Conservation (phyloP, 2,797 vertebrate genomes). For the Anniella stebbinsi region DNA sequence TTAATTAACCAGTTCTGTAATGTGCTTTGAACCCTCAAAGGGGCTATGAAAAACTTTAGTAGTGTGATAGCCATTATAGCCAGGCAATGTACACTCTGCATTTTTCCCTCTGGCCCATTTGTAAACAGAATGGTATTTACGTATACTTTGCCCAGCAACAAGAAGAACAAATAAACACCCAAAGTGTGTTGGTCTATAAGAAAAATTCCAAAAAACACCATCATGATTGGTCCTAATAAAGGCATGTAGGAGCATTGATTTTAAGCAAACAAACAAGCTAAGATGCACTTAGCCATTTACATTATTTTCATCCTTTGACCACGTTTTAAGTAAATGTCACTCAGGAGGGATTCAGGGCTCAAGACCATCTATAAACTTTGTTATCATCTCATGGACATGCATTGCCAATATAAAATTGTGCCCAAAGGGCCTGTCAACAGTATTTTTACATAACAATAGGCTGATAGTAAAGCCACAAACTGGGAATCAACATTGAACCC, state of each 20-base stretch:
- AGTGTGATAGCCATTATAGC: too few relatives aligned
- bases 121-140: not conserved
- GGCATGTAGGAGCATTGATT: not conserved
- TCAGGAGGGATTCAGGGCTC: constrained; percentile 24
- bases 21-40: not conserved
- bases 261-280: not conserved
- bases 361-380: constrained; percentile 25
- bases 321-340: constrained; percentile 32
- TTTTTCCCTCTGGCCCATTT: not conserved
- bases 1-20: not conserved
- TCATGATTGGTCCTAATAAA: not conserved
- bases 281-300: not conserved
- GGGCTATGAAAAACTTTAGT: not conserved
- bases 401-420: constrained; percentile 4
- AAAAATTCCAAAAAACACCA: not conserved
- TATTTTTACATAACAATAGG: constrained; percentile 27
- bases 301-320: not conserved
- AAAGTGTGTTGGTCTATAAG: not conserved
- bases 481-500: constrained; percentile 65
- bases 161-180: not conserved
- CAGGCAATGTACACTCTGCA: not conserved
- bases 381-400: constrained; percentile 39
- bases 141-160: not conserved
- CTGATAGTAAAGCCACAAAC: constrained; percentile 58
- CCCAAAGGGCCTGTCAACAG: constrained; percentile 46